phyloP scores from a whole-genome alignment of 2,113 vertebrate genomes.

The Cairina moschata region DNA sequence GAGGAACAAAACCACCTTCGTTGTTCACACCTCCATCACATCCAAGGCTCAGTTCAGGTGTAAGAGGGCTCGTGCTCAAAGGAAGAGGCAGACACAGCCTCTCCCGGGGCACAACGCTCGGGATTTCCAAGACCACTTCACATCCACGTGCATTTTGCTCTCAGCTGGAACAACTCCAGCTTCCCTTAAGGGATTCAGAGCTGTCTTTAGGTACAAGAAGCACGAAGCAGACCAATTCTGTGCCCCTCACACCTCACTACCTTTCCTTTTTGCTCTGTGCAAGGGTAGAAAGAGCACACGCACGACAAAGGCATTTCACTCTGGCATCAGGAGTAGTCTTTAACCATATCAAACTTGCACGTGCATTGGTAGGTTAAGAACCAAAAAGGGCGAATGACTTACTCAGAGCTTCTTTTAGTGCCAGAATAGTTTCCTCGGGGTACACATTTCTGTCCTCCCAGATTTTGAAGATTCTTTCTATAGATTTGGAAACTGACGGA shows the following conservation, averaged over 20 bases:
- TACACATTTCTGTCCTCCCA: slow-evolving; percentile 98
- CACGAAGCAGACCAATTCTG: background rate
- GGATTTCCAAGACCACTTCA: background rate
- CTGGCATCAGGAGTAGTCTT: background rate
- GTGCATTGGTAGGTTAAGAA: background rate
- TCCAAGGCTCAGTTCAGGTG: background rate
- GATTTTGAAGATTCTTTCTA: slow-evolving; percentile 95
- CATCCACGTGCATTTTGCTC: background rate
- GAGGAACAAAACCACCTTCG: background rate
- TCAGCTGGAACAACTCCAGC: background rate
- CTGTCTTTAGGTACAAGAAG: background rate
- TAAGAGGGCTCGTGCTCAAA: background rate
- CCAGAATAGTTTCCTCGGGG: slow-evolving; percentile 88
- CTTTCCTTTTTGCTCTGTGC: background rate
- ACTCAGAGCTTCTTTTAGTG: slow-evolving; percentile 85
- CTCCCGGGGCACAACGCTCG: background rate
- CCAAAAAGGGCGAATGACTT: slow-evolving; percentile 22
- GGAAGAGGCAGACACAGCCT: background rate
- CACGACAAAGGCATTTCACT: fast-evolving
- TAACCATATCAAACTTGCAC: fast-evolving
- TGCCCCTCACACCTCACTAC: fast-evolving
- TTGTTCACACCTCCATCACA: background rate
- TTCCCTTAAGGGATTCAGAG: background rate
- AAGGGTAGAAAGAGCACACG: background rate
- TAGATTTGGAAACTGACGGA: slow-evolving; percentile 89